These are phyloP conservation scores for Gallinago stenura DNA, from an alignment of 2,797 vertebrate genomes.

Conservation along the genomic window DNA sequence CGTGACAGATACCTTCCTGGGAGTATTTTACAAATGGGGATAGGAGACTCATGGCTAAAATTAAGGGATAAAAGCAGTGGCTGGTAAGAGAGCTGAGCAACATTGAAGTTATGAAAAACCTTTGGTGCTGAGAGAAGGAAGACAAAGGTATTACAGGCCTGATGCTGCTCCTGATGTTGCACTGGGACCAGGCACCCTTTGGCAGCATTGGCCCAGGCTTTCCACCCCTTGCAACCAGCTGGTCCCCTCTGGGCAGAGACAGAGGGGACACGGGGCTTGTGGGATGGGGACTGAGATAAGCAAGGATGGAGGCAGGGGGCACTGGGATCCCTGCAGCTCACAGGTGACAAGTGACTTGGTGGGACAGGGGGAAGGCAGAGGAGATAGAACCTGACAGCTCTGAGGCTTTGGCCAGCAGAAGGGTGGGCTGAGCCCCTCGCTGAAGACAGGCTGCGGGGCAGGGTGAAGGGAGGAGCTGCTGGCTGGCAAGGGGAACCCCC, in stretches of 20 bases:
- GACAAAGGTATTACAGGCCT: not conserved
- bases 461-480: not conserved
- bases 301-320: not conserved
- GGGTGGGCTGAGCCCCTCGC: rapidly evolving
- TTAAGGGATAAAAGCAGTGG: not conserved
- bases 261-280: not conserved
- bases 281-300: not conserved
- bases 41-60: not conserved
- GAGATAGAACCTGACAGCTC: not conserved
- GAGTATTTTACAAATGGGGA: not conserved
- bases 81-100: not conserved
- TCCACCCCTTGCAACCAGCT: not conserved
- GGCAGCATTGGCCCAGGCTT: not conserved
- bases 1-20: not conserved
- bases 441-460: not conserved
- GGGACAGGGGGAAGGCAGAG: not conserved
- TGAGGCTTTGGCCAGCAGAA: not conserved
- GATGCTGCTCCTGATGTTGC: not conserved
- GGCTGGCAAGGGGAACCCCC: not conserved
- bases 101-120: not conserved
- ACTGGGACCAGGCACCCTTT: rapidly evolving
- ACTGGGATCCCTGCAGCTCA: not conserved
- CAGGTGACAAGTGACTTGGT: not conserved
- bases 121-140: not conserved
- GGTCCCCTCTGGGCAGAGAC: not conserved